phyloP scores from a whole-genome alignment of 92 coral and sea anemone genomes.

The Phenganax subtilis region DNA sequence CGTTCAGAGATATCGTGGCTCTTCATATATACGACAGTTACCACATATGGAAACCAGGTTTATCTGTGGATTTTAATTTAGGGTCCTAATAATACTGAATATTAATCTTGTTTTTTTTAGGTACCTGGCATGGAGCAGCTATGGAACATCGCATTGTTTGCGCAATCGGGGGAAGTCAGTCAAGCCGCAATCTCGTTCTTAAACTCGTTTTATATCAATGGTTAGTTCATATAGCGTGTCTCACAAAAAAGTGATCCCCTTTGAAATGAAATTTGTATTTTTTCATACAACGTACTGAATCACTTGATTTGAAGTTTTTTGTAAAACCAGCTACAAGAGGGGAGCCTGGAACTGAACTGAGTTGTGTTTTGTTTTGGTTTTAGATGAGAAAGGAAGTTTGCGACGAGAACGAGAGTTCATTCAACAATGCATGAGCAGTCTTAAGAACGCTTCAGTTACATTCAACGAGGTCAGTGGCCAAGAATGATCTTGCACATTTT shows the following conservation, averaged over 20 bases:
- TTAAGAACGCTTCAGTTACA: slow-evolving; percentile 67
- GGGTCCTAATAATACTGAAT: too few species aligned
- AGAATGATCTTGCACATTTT: not conserved
- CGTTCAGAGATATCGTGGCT: too few species aligned
- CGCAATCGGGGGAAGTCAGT: slow-evolving; percentile 80
- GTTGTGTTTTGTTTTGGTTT: not conserved
- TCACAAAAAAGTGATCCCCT: not conserved
- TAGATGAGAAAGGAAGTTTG: slow-evolving; percentile 89
- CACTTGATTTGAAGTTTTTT: too few species aligned
- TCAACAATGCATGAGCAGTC: slow-evolving; percentile 74
- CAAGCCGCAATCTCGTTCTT: slow-evolving; percentile 89
- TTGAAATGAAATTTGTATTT: too few species aligned
- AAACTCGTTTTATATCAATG: slow-evolving; percentile 88
- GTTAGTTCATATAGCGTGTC: slow-evolving; percentile 45
- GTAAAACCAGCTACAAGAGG: too few species aligned
- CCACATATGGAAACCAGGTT: too few species aligned
- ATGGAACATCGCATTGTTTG: slow-evolving; percentile 86
- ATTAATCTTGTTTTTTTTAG: slow-evolving; percentile 26
- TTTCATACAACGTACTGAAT: too few species aligned
- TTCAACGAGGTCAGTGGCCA: slow-evolving; percentile 37
- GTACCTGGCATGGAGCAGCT: slow-evolving; percentile 86
- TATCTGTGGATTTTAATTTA: too few species aligned
- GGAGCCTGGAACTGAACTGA: not conserved
- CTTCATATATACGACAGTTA: too few species aligned
- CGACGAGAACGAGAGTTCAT: slow-evolving; percentile 84